Evolutionary conservation across 2,113 vertebrate species (phyloP).

Genomic region (Nesogale talazaci): DNA sequence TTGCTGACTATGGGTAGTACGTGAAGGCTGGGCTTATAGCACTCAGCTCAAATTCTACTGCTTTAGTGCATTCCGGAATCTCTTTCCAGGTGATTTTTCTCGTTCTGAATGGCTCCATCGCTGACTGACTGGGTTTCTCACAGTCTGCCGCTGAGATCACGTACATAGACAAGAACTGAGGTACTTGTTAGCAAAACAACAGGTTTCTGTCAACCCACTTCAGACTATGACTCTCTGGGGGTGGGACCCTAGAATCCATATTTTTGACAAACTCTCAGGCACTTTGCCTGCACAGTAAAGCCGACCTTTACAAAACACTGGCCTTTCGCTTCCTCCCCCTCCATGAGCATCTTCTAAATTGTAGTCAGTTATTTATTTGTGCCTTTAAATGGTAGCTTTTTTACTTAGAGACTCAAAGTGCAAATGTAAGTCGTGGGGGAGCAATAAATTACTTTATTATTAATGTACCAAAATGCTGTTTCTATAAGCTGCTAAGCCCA

Average conservation of each 20-base stretch:
- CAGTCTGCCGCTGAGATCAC: background rate
- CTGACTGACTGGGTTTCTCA: constrained; percentile 33
- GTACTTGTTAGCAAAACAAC: background rate
- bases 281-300: background rate
- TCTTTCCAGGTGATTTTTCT: constrained; percentile 4
- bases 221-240: background rate
- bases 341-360: background rate
- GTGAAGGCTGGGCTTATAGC: background rate
- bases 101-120: background rate
- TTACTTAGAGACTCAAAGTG: constrained; percentile 29
- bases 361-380: background rate
- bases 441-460: background rate
- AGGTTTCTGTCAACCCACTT: background rate
- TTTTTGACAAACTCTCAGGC: constrained; percentile 8
- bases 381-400: background rate
- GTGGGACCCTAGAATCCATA: background rate
- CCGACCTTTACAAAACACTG: background rate
- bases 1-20: too few relatives aligned
- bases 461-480: background rate
- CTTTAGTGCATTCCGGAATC: background rate
- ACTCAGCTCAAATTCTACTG: background rate
- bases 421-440: background rate
- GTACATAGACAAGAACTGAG: background rate
- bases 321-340: background rate
- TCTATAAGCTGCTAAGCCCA: background rate